Percentiles rank a stretch among this genome's conserved stretches.
phyloP scores from a whole-genome alignment of 2,888 invertebrate species.

The Rotaria sp. region DNA sequence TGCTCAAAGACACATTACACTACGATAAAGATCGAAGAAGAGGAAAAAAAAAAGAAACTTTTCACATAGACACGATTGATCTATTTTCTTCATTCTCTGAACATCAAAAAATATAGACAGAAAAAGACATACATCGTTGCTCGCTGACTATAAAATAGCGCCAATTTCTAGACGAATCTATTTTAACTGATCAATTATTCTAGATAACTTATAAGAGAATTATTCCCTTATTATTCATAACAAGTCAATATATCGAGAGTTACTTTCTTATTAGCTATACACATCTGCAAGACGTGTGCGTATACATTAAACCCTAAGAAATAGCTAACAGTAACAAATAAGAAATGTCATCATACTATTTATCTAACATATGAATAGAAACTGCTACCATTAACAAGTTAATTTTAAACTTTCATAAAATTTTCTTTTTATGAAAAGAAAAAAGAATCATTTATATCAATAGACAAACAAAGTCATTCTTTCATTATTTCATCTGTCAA shows the following conservation, averaged over 20 bases:
- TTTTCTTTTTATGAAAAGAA: neutral
- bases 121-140: too few relatives aligned
- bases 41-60: neutral
- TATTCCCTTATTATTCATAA: neutral
- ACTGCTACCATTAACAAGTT: neutral
- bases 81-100: too few relatives aligned
- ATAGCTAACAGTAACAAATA: neutral
- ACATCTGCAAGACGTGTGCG: neutral
- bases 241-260: neutral
- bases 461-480: neutral
- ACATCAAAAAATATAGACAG: too few relatives aligned
- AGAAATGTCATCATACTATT: neutral
- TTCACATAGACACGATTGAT: too few relatives aligned
- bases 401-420: neutral
- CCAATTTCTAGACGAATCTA: neutral
- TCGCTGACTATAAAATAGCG: too few relatives aligned
- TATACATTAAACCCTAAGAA: neutral
- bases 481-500: neutral
- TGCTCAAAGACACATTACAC: neutral
- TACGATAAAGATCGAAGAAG: neutral
- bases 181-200: neutral
- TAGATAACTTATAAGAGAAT: neutral
- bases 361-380: neutral
- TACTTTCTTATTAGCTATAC: neutral
- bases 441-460: neutral